Evolutionary conservation across 2,113 vertebrate genomes (phyloP), one percentile per base, ranked within the genome.

Genomic region (Pycnonotus jocosus): DNA sequence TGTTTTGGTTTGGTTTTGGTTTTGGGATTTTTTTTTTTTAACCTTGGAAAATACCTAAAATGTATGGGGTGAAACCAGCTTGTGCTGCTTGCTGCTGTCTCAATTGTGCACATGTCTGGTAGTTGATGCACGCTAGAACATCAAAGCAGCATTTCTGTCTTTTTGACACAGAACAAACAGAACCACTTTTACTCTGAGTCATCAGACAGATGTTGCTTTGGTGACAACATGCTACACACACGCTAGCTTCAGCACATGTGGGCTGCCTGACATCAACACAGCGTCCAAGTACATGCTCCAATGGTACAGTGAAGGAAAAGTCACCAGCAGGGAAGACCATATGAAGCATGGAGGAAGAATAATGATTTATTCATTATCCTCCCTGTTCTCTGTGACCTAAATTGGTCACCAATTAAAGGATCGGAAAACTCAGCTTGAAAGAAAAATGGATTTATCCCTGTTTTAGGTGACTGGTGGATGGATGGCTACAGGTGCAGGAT

Each of bases 171-270:
- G 44, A 94, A 78, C 95, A 94, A 95, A 94, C 86, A 95, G 87
- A 90, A 40, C 37, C 66, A 68, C 85, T 94, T 96, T 81, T 91
- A 51, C 79, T 87, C 38, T 56, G 56, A 94, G 79, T 93, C 92
- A 96, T 86, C 80, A 90, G 61, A 88, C 90, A 96, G 83, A 95
- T 93, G 69, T 87, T 96, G 74, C 56, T 94, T 94, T 95, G 81
- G 74, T 96, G 95, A 94, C 91, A 85, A 84, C 56, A 93, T 31
- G 82, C 58, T 93, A 81, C 70, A 45, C 89, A 69, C 73, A 92
- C 7, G 17, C 73, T 58, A 85, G 57, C 68, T 91, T 35, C 23
- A 88, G 66, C 58, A 93, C 53, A 74, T 70, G 78, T 37, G 53
- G 61, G 65, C 33, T 23, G 33, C 62, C 57, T 57, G 81, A 53